Evolutionary conservation across 2,888 invertebrate genomes (phyloP).

Genomic region (Candidula unifasciata): DNA sequence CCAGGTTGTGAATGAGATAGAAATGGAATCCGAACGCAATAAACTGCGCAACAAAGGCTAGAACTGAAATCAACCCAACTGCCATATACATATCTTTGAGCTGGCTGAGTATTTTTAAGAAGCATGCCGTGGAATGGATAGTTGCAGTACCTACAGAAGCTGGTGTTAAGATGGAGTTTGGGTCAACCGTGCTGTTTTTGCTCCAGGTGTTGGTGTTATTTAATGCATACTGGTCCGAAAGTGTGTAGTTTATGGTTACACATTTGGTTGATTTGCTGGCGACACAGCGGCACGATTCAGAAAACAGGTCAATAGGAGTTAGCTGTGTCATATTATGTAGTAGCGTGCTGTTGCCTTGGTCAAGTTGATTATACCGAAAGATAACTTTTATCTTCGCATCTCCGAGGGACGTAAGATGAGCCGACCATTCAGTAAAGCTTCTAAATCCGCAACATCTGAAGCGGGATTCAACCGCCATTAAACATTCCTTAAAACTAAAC

Average conservation of each 20-base stretch:
- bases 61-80: background rate
- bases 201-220: background rate
- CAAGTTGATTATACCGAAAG: background rate
- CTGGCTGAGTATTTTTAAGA: background rate
- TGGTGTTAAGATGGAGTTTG: background rate
- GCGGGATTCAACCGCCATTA: background rate
- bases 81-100: background rate
- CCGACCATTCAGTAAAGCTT: background rate
- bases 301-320: background rate
- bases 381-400: background rate
- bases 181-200: background rate
- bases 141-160: background rate
- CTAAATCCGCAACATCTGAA: constrained; percentile 4
- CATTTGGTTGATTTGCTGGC: background rate
- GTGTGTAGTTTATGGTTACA: background rate
- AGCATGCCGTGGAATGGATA: background rate
- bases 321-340: background rate
- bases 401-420: background rate
- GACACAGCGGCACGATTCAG: background rate
- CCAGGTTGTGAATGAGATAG: background rate
- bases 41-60: background rate
- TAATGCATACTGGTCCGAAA: background rate
- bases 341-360: background rate
- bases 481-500: background rate
- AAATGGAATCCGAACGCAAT: background rate